These are phyloP conservation scores for Notarius quadriscutis DNA, from an alignment of 2,113 vertebrate species.

Conservation along the genomic window DNA sequence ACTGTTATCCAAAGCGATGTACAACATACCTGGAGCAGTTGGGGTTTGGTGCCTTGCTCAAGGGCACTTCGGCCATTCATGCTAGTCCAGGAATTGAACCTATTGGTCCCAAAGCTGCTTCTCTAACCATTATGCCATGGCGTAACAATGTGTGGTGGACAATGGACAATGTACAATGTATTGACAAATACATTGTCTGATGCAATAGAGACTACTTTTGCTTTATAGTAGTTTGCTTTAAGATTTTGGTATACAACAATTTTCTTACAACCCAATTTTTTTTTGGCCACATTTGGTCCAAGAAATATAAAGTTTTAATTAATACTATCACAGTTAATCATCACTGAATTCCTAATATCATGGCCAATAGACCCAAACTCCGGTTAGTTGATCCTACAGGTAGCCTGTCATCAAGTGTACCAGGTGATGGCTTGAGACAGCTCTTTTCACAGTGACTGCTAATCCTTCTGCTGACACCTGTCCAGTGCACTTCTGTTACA, in stretches of 20 bases:
- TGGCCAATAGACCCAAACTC: neutral
- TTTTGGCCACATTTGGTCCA: neutral
- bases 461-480: conserved; percentile 13
- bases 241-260: neutral
- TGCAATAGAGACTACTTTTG: neutral
- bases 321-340: neutral
- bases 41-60: no score
- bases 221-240: neutral
- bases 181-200: neutral
- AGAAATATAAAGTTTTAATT: neutral
- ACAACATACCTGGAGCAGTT: no score
- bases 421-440: neutral
- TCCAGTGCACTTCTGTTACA: neutral
- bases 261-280: neutral
- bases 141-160: no score
- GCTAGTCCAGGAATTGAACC: no score
- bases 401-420: conserved; percentile 1
- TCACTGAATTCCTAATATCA: neutral
- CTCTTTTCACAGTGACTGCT: conserved; percentile 15
- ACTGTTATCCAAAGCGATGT: no score
- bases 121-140: no score
- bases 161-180: neutral
- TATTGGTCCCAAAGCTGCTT: no score
- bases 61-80: no score
- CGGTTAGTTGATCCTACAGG: neutral